Conservation (phyloP, 2,797 vertebrate species). For the Taeniopygia guttata region DNA sequence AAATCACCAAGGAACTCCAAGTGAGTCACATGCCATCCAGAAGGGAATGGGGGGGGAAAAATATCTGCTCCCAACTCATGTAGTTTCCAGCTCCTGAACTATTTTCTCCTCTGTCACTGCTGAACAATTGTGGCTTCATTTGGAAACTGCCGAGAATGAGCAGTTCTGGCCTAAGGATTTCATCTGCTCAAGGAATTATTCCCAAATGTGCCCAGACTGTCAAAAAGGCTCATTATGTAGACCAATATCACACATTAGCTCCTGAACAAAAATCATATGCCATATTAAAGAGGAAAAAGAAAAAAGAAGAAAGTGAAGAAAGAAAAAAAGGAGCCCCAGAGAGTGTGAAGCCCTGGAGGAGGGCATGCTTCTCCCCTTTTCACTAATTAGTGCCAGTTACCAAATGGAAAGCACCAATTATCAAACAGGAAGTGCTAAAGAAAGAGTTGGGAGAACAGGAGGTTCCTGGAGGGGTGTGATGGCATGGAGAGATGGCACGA, state of each 20-base stretch:
- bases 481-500: accelerated
- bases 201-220: constrained; percentile 27
- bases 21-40: not conserved
- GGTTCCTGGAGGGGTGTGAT: not conserved
- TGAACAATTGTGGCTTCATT: constrained; percentile 32
- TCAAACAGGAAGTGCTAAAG: not conserved
- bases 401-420: not conserved
- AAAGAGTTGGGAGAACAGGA: not conserved
- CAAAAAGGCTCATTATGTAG: constrained; percentile 47
- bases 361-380: not conserved
- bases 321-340: not conserved
- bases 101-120: constrained; percentile 35
- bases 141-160: constrained; percentile 19
- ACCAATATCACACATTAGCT: constrained; percentile 35
- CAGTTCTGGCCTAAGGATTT: constrained; percentile 52
- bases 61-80: not conserved
- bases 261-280: not conserved
- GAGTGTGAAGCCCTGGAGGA: not conserved
- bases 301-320: not conserved
- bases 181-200: constrained; percentile 30
- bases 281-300: not conserved
- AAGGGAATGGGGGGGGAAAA: not conserved
- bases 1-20: not conserved
- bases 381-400: constrained; percentile 22
- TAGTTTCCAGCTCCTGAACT: constrained; percentile 20